These are phyloP conservation scores for Drosophila sturtevanti DNA, from an alignment of 1,140 invertebrate genomes.

Conservation along the genomic window DNA sequence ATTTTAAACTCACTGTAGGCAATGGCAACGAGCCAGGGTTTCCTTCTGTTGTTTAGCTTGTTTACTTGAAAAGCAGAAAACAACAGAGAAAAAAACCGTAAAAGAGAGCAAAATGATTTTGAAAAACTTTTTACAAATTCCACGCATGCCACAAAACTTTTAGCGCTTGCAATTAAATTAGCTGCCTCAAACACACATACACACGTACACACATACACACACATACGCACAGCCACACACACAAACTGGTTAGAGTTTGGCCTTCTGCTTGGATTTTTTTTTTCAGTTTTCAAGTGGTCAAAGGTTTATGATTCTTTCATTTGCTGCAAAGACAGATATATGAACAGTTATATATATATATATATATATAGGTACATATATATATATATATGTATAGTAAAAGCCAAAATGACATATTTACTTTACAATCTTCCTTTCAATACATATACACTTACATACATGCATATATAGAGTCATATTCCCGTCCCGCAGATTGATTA, in stretches of 20 bases:
- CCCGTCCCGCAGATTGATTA: constrained; percentile 64
- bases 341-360: no score
- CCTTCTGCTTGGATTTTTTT: constrained; percentile 38
- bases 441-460: background rate
- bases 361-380: background rate
- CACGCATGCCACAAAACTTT: constrained; percentile 66
- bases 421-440: constrained; percentile 33
- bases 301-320: constrained; percentile 44
- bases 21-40: constrained; percentile 1
- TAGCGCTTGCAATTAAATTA: constrained; percentile 70
- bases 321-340: constrained; percentile 3
- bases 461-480: background rate
- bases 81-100: constrained; percentile 15
- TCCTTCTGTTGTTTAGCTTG: constrained; percentile 18
- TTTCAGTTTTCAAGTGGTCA: constrained; percentile 19
- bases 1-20: background rate
- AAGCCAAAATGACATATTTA: constrained; percentile 53
- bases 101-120: constrained; percentile 20
- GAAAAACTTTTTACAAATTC: constrained; percentile 57
- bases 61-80: constrained; percentile 9
- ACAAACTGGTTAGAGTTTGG: background rate
- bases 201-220: background rate
- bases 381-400: constrained; percentile 11
- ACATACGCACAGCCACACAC: background rate
- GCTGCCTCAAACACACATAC: constrained; percentile 40